These are phyloP conservation scores for Pycnonotus jocosus DNA, from an alignment of 2,113 vertebrate genomes.

Conservation along the genomic window DNA sequence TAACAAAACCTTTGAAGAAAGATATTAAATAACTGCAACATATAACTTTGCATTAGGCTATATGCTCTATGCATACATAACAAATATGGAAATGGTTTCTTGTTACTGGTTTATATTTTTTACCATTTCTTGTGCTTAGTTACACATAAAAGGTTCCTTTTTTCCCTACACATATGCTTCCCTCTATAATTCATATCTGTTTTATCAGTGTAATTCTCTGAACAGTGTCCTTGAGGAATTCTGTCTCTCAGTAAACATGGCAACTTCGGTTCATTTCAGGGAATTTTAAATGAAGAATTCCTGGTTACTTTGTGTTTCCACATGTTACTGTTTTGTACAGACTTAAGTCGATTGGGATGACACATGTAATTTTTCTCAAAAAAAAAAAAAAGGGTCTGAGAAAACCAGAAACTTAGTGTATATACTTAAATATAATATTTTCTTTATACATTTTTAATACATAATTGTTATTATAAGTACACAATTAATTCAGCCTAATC, in stretches of 20 bases:
- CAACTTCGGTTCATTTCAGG: neutral
- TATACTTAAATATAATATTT: neutral
- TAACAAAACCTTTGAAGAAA: constrained; percentile 73
- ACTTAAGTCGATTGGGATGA: neutral
- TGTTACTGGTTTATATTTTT: constrained; percentile 54
- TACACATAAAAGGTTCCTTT: constrained; percentile 59
- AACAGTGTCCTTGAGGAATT: constrained; percentile 52
- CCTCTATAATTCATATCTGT: constrained; percentile 65
- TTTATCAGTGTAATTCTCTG: constrained; percentile 67
- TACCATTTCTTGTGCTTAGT: constrained; percentile 59
- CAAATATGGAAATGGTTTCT: constrained; percentile 4
- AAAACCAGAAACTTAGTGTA: neutral
- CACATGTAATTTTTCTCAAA: neutral
- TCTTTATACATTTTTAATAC: neutral
- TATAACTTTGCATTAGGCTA: constrained; percentile 46
- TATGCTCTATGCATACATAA: constrained; percentile 23
- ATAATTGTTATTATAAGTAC: neutral
- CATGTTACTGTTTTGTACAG: neutral
- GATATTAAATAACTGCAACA: constrained; percentile 43
- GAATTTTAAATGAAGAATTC: neutral
- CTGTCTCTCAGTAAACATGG: neutral
- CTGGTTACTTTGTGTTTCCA: neutral
- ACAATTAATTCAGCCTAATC: neutral
- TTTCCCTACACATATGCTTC: neutral
- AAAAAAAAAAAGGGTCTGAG: neutral